Percentiles rank a stretch among this genome's conserved stretches.
Conservation (phyloP, 1,140 invertebrate species). For the Antheraea pernyi region DNA sequence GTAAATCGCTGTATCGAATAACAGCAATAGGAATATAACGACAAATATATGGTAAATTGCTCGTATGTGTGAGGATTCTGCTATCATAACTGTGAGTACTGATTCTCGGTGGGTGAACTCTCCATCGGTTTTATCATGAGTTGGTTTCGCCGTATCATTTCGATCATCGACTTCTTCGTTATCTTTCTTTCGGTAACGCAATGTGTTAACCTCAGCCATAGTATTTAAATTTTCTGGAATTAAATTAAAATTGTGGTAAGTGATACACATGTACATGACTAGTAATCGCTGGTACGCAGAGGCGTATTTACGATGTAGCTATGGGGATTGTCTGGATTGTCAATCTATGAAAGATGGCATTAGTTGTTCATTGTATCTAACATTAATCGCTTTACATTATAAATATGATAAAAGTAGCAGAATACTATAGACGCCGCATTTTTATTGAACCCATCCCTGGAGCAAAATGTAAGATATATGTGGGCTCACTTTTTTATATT, state of each 20-base stretch:
- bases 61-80: slow-evolving; percentile 87
- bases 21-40: slow-evolving; percentile 87
- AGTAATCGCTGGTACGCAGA: too few species aligned
- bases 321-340: too few species aligned
- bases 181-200: slow-evolving; percentile 22
- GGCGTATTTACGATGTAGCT: too few species aligned
- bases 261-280: too few species aligned
- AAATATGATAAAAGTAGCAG: too few species aligned
- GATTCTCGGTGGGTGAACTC: slow-evolving; percentile 86
- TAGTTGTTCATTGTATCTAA: too few species aligned
- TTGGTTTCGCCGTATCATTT: slow-evolving; percentile 36
- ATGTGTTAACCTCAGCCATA: slow-evolving; percentile 3
- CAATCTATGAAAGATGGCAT: too few species aligned
- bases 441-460: too few species aligned
- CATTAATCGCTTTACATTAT: too few species aligned
- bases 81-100: slow-evolving; percentile 87
- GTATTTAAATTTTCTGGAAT: neutral
- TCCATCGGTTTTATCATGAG: slow-evolving; percentile 72
- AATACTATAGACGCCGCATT: too few species aligned
- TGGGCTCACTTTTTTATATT: too few species aligned
- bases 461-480: too few species aligned
- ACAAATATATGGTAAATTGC: slow-evolving; percentile 92
- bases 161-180: slow-evolving; percentile 13
- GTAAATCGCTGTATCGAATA: slow-evolving; percentile 85
- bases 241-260: neutral